Percentiles rank a stretch among this genome's conserved stretches.
Conservation (phyloP, 2,797 vertebrate species). For the Champsocephalus esox region DNA sequence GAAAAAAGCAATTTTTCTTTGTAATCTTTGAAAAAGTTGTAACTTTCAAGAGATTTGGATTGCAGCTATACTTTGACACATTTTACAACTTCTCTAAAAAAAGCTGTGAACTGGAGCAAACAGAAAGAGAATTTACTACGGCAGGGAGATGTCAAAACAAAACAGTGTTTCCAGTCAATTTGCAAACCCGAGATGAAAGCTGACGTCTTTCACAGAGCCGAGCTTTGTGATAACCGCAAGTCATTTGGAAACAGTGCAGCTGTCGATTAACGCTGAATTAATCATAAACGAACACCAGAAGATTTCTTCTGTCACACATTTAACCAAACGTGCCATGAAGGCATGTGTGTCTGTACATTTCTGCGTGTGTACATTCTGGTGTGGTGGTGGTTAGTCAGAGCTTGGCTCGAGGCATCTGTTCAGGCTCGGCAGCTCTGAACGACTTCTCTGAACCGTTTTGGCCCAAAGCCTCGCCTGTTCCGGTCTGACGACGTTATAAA, state of each 20-base stretch:
- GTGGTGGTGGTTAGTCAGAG: slow-evolving; percentile 22
- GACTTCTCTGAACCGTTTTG: slow-evolving; percentile 13
- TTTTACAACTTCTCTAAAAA: slow-evolving; percentile 32
- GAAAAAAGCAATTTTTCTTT: neutral
- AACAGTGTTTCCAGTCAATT: slow-evolving; percentile 25
- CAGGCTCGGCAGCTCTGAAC: slow-evolving; percentile 55
- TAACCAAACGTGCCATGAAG: slow-evolving; percentile 18
- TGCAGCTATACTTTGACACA: neutral
- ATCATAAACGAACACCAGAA: slow-evolving; percentile 43
- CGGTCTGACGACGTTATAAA: slow-evolving; percentile 29
- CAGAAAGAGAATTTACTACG: neutral
- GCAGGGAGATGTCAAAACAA: slow-evolving; percentile 23
- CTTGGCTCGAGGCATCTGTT: slow-evolving; percentile 56
- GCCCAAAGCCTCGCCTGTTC: slow-evolving; percentile 27
- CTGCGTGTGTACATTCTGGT: neutral
- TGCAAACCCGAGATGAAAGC: slow-evolving; percentile 50
- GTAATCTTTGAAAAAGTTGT: neutral
- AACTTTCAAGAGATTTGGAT: slow-evolving; percentile 3
- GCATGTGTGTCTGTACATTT: slow-evolving; percentile 2
- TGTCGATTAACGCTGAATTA: slow-evolving; percentile 40
- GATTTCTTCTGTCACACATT: slow-evolving; percentile 27
- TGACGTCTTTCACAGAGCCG: slow-evolving; percentile 24
- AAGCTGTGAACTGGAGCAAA: neutral
- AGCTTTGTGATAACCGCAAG: slow-evolving; percentile 36
- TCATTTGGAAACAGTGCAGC: slow-evolving; percentile 33